A percentile compares a stretch with the other conserved stretches of the same genome.
phyloP scores from a whole-genome alignment of 2,888 invertebrate genomes.

The Synanthedon myopaeformis region DNA sequence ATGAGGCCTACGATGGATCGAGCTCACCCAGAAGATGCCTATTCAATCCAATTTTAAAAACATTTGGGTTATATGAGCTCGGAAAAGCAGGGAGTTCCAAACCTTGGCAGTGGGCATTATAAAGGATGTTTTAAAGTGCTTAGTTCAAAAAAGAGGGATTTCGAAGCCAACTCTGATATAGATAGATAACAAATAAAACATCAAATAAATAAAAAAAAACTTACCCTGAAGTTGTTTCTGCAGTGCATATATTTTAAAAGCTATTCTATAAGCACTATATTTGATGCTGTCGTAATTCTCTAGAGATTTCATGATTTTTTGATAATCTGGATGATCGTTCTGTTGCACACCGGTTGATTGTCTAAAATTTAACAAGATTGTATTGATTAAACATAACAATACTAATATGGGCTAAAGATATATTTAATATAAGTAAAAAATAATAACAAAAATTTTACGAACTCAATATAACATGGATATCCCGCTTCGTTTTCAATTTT shows the following conservation, averaged over 20 bases:
- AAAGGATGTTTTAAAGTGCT: too few relatives aligned
- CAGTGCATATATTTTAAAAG: constrained; percentile 71
- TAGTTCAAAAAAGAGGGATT: too few relatives aligned
- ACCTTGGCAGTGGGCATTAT: too few relatives aligned
- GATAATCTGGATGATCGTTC: constrained; percentile 73
- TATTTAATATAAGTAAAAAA: neutral
- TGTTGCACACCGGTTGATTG: constrained; percentile 59
- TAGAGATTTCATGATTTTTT: constrained; percentile 65
- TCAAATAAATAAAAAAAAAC: too few relatives aligned
- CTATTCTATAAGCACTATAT: constrained; percentile 81
- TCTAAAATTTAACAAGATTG: constrained; percentile 37
- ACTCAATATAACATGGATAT: constrained; percentile 72
- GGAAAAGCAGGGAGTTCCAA: too few relatives aligned
- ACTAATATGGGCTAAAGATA: neutral
- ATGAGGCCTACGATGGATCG: too few relatives aligned
- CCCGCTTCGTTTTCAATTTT: constrained; percentile 73
- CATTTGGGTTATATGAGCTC: too few relatives aligned
- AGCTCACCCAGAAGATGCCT: too few relatives aligned
- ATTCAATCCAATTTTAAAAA: too few relatives aligned
- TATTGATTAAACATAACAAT: too few relatives aligned
- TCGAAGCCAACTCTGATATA: too few relatives aligned
- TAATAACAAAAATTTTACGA: constrained; percentile 19
- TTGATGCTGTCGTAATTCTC: constrained; percentile 77
- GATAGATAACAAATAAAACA: too few relatives aligned
- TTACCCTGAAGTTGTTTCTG: constrained; percentile 73